phyloP scores from a whole-genome alignment of 2,888 invertebrate genomes.

The Phlogophora meticulosa region DNA sequence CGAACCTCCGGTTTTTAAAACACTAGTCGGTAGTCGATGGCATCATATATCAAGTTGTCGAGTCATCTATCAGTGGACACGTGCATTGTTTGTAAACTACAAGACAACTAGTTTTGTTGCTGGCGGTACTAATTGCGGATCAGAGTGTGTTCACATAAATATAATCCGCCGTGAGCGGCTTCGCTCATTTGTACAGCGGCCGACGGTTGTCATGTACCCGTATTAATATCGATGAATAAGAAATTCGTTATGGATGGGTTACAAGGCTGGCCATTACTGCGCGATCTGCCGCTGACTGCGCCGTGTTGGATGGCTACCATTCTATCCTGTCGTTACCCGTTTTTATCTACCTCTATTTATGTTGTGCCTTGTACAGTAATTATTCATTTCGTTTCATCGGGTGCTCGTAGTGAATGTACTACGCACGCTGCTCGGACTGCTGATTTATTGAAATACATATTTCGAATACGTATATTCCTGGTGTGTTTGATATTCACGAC shows the following conservation, averaged over 20 bases:
- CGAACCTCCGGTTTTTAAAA: conserved; percentile 60
- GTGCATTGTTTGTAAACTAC: conserved; percentile 70
- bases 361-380: conserved; percentile 77
- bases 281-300: conserved; percentile 78
- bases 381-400: conserved; percentile 71
- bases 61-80: conserved; percentile 66
- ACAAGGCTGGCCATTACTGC: conserved; percentile 88
- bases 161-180: conserved; percentile 86
- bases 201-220: conserved; percentile 89
- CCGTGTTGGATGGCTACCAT: conserved; percentile 81
- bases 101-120: conserved; percentile 72
- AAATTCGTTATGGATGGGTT: conserved; percentile 90
- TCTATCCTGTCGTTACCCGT: conserved; percentile 81
- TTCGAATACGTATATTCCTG: conserved; percentile 61
- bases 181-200: conserved; percentile 88
- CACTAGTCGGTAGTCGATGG: conserved; percentile 65
- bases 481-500: conserved; percentile 58
- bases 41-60: conserved; percentile 66
- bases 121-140: conserved; percentile 87
- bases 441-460: conserved; percentile 71
- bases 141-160: conserved; percentile 88
- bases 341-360: conserved; percentile 84
- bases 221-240: conserved; percentile 91
- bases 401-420: conserved; percentile 66
- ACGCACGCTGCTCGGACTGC: conserved; percentile 66